These are phyloP conservation scores for Romanogobio albipinnatus DNA, from an alignment of 2,113 vertebrate species.

Conservation along the genomic window DNA sequence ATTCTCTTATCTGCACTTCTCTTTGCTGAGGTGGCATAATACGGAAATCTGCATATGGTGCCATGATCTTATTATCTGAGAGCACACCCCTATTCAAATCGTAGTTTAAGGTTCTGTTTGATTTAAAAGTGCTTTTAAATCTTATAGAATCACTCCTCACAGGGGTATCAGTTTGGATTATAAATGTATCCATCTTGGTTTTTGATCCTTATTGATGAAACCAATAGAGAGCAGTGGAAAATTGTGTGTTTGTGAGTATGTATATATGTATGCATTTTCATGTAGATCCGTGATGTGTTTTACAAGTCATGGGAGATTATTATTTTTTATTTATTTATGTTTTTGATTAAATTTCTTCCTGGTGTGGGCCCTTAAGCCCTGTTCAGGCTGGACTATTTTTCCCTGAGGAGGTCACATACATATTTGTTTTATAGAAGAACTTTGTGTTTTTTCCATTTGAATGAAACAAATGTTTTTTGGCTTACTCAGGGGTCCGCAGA, in stretches of 20 bases:
- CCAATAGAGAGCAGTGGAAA: not conserved
- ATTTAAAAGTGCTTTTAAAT: not conserved
- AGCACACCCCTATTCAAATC: not conserved
- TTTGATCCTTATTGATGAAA: not conserved
- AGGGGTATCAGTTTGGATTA: not conserved
- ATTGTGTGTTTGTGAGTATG: not conserved
- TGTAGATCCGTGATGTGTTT: not conserved
- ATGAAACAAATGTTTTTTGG: not conserved
- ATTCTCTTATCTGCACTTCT: not conserved
- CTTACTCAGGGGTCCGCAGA: not conserved
- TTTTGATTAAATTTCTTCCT: not conserved
- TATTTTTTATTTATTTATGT: not conserved
- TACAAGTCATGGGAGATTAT: not conserved
- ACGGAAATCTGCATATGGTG: not conserved
- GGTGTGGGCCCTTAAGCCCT: not conserved
- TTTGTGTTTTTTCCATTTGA: not conserved
- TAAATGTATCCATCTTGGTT: not conserved
- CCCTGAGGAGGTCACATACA: not conserved
- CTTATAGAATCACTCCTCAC: not conserved
- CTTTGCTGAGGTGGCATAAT: slow-evolving; percentile 27
- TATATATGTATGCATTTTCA: not conserved
- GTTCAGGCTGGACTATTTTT: not conserved
- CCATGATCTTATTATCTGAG: slow-evolving; percentile 10
- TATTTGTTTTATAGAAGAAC: not conserved
- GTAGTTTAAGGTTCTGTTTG: slow-evolving; percentile 12